phyloP scores from a whole-genome alignment of 2,113 vertebrate species.

The Sinocyclocheilus anophthalmus region DNA sequence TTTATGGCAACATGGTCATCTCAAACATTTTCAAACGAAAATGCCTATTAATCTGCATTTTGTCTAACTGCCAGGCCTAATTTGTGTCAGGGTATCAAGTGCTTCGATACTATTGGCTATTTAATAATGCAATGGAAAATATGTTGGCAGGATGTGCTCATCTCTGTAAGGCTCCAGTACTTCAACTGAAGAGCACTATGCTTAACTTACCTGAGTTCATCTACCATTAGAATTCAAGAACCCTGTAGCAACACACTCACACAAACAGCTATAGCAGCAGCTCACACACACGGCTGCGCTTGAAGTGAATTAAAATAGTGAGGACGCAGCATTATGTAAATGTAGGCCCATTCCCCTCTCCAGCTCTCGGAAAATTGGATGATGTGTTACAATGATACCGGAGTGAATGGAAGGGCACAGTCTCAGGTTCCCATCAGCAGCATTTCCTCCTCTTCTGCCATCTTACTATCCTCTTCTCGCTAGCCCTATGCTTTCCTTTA shows the following conservation, averaged over 20 bases:
- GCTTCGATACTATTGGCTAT: too few relatives aligned
- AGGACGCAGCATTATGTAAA: conserved; percentile 74
- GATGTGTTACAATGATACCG: conserved; percentile 72
- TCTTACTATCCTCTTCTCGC: conserved; percentile 19
- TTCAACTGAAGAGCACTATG: conserved; percentile 20
- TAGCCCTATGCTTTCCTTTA: not conserved
- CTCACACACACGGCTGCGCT: conserved; percentile 42
- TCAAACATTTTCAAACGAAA: too few relatives aligned
- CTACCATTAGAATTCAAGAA: conserved; percentile 6
- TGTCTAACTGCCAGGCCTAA: too few relatives aligned
- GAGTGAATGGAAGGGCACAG: conserved; percentile 65
- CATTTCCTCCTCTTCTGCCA: conserved; percentile 44
- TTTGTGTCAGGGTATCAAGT: too few relatives aligned
- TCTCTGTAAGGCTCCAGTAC: not conserved
- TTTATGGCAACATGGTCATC: too few relatives aligned
- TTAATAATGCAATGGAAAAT: too few relatives aligned
- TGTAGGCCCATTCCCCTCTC: conserved; percentile 65
- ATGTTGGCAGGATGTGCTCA: not conserved
- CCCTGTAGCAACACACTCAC: not conserved
- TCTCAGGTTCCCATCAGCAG: conserved; percentile 40
- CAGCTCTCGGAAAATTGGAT: conserved; percentile 67
- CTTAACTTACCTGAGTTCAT: conserved; percentile 22
- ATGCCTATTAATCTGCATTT: too few relatives aligned
- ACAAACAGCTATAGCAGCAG: not conserved
- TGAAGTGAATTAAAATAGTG: conserved; percentile 67